Base-by-base conservation (phyloP, 2,888 invertebrate genomes). In the Dynastes tityus region DNA sequence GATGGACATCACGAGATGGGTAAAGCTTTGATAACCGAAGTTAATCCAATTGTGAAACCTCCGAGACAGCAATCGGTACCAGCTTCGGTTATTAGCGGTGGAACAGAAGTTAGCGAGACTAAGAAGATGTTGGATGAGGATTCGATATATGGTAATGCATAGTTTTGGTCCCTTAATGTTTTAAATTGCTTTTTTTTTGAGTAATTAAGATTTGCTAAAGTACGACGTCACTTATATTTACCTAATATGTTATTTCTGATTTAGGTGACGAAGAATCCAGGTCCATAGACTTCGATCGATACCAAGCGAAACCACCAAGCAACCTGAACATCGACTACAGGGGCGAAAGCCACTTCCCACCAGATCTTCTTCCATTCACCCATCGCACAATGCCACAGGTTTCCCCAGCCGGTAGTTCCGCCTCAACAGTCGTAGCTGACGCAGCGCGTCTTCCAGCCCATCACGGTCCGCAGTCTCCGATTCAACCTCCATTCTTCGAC, bases 1-100 rank as follows among this genome's bases (percentile, higher is more conserved):
- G 94, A 95, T 86, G 94, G 94, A 1, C 94, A 95, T 0, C 94
- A 94, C 78, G 96, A 96, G 86, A 95, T 96, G 91, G 95, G 96
- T 86, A 96, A 96, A 88, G 95, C 95, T 81, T 89, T 96, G 70
- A 93, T 96, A 81, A 94, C 95, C 2, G 94, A 95, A 74, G 95
- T 96, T 40, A 96, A 96, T 89, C 96, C 96, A 0, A 94, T 96
- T 22, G 94, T 94, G 79, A 96, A 96, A 85, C 95, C 96, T 0
- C 95, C 95, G 4, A 90, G 96, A 70, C 91, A 95, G 80, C 94
- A 94, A 82, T 95, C 95, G 79, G 92, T 92, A 77, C 94, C 95
- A 29, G 91, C 92, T 11, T 93, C 94, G 5, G 92, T 93, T 29
- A 92, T 92, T 74, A 93, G 93, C 81, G 94, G 94, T 9, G 94